Evolutionary conservation across 2,888 invertebrate genomes (phyloP).

Genomic region (Molanna angustata): DNA sequence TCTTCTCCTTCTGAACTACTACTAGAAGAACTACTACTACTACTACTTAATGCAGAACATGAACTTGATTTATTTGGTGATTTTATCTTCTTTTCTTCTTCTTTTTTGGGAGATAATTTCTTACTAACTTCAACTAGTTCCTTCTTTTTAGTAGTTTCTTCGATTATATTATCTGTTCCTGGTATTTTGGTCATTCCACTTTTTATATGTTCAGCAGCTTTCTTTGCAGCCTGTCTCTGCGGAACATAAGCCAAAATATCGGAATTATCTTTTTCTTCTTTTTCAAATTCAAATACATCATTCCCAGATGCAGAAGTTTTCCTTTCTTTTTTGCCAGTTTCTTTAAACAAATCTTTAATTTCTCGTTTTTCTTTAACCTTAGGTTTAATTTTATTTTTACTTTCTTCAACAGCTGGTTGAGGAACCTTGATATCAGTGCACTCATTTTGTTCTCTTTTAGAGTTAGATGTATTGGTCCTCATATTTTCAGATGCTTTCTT

Average conservation of each 20-base stretch:
- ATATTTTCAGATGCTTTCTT: constrained; percentile 89
- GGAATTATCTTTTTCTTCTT: constrained; percentile 62
- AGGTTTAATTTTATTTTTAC: constrained; percentile 45
- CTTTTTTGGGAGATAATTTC: constrained; percentile 49
- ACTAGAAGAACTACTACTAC: constrained; percentile 57
- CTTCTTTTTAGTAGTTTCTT: constrained; percentile 43
- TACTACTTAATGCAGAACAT: constrained; percentile 53
- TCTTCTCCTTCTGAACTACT: constrained; percentile 60
- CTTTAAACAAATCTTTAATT: constrained; percentile 37
- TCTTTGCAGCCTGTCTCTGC: constrained; percentile 87
- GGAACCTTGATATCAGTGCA: constrained; percentile 33
- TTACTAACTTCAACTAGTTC: constrained; percentile 39
- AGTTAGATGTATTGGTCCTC: constrained; percentile 59
- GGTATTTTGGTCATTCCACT: constrained; percentile 64
- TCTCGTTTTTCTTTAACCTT: constrained; percentile 49
- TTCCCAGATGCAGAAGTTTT: constrained; percentile 39
- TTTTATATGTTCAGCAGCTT: constrained; percentile 87
- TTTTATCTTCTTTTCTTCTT: constrained; percentile 44
- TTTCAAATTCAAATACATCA: constrained; percentile 59
- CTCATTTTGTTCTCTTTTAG: constrained; percentile 42
- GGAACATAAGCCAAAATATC: constrained; percentile 80
- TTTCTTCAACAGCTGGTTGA: constrained; percentile 41
- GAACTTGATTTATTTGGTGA: constrained; percentile 45
- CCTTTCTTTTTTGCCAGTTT: constrained; percentile 41
- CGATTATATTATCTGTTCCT: constrained; percentile 42